Evolutionary conservation across 1,140 invertebrate genomes (phyloP).

Genomic region (Palaemon carinicauda): DNA sequence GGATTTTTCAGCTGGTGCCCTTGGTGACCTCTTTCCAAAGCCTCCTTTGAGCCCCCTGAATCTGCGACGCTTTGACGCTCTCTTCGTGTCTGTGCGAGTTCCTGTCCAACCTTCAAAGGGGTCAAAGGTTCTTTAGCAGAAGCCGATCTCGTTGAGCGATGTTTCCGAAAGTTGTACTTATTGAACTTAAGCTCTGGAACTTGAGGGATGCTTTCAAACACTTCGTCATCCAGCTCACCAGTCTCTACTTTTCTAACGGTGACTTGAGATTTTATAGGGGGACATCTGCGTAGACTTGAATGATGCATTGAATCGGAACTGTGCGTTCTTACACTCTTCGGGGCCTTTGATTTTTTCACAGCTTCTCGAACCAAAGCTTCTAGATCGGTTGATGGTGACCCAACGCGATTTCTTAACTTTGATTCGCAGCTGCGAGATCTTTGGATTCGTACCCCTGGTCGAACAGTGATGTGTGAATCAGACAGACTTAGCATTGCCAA

Average conservation of each 20-base stretch:
- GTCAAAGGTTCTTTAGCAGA: no score
- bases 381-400: not conserved
- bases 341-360: not conserved
- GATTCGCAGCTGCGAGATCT: slow-evolving; percentile 4
- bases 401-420: not conserved
- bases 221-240: not conserved
- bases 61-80: no score
- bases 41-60: no score
- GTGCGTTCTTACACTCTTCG: not conserved
- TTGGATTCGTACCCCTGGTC: not conserved
- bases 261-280: not conserved
- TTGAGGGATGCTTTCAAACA: not conserved
- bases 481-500: not conserved
- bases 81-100: no score
- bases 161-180: not conserved
- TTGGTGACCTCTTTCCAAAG: no score
- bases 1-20: no score
- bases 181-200: not conserved
- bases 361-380: not conserved
- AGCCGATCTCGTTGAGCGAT: no score
- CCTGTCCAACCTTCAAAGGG: no score
- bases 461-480: not conserved
- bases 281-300: not conserved
- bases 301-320: not conserved
- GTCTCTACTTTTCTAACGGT: not conserved